phyloP scores from a whole-genome alignment of 2,797 vertebrate genomes.

The Diceros bicornis region DNA sequence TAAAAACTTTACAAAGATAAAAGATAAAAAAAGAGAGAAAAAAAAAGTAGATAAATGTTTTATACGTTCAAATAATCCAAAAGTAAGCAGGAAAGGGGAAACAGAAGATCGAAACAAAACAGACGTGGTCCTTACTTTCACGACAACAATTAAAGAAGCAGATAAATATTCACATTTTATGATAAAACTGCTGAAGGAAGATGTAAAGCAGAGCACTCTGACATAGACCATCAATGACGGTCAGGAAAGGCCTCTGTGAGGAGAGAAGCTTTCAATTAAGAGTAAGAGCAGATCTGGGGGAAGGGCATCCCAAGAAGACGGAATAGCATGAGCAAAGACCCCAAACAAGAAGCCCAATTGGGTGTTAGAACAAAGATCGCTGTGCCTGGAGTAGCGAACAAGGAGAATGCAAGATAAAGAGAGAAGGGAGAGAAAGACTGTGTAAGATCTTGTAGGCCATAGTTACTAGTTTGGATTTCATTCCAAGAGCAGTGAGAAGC shows the following conservation, averaged over 20 bases:
- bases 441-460: accelerated
- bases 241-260: background rate
- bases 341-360: accelerated
- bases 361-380: background rate
- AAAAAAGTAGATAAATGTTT: background rate
- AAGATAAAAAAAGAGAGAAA: background rate
- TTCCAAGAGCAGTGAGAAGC: background rate
- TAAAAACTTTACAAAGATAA: background rate
- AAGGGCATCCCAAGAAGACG: background rate
- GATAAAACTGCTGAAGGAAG: background rate
- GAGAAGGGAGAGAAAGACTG: accelerated
- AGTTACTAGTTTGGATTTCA: background rate
- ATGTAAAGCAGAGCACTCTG: background rate
- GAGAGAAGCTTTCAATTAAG: background rate
- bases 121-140: background rate
- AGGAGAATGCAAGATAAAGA: background rate
- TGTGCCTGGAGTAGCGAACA: accelerated
- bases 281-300: background rate
- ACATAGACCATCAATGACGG: background rate
- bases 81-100: background rate
- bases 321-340: background rate
- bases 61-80: background rate
- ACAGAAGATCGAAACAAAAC: background rate
- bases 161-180: background rate
- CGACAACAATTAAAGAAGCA: background rate